Evolutionary conservation across 1,140 invertebrate species (phyloP).

Genomic region (Calliphora vicina): DNA sequence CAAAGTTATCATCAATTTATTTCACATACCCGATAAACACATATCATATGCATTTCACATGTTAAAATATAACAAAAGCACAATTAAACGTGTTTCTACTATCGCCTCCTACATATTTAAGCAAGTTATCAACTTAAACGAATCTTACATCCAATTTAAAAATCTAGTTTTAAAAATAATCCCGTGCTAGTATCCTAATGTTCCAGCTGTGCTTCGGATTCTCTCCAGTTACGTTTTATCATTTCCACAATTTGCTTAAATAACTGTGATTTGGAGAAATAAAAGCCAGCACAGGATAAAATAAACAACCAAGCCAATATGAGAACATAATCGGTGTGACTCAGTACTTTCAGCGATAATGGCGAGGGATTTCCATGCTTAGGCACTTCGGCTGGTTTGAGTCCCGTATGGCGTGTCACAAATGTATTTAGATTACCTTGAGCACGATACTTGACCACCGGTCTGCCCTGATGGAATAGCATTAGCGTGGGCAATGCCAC

Average conservation of each 20-base stretch:
- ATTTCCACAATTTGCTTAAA: constrained; percentile 85
- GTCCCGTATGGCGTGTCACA: constrained; percentile 80
- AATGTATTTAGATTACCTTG: constrained; percentile 84
- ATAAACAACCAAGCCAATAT: constrained; percentile 88
- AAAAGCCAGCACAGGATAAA: constrained; percentile 76
- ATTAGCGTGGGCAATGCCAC: constrained; percentile 92
- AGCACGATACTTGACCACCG: constrained; percentile 85
- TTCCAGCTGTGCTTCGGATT: constrained; percentile 88
- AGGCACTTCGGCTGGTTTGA: constrained; percentile 72
- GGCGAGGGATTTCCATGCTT: constrained; percentile 86
- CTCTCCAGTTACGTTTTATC: constrained; percentile 87
- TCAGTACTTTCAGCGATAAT: constrained; percentile 74
- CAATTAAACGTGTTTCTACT: too few relatives aligned
- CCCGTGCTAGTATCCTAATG: constrained; percentile 66
- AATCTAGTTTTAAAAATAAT: too few relatives aligned
- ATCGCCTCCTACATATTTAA: too few relatives aligned
- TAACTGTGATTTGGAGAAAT: constrained; percentile 79
- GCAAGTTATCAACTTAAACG: too few relatives aligned
- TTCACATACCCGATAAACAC: too few relatives aligned
- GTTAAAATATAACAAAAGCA: too few relatives aligned
- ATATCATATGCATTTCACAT: too few relatives aligned
- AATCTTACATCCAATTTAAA: too few relatives aligned
- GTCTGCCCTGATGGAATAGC: constrained; percentile 91
- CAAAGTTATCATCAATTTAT: too few relatives aligned
- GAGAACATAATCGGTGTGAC: constrained; percentile 78